phyloP scores from a whole-genome alignment of 2,888 invertebrate genomes.

The Pimpla rufipes region DNA sequence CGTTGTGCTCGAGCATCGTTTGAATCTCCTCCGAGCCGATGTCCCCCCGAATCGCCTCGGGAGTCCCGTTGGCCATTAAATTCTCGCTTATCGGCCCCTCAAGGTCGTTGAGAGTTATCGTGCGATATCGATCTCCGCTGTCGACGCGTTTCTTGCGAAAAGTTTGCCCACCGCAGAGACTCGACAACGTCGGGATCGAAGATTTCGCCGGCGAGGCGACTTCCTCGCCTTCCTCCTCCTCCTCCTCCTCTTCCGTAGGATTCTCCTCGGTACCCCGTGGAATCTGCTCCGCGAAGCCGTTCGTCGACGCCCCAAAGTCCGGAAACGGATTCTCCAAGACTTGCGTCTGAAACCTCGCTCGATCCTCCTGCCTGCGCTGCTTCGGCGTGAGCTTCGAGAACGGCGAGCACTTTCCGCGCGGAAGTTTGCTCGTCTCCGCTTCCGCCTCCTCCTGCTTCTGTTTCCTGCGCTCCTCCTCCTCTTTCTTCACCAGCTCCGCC shows the following conservation, averaged over 20 bases:
- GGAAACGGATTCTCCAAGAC: constrained; percentile 84
- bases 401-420: constrained; percentile 77
- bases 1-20: constrained; percentile 87
- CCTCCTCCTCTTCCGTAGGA: constrained; percentile 86
- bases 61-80: neutral
- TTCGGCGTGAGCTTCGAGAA: constrained; percentile 87
- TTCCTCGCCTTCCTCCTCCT: too few species aligned
- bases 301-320: constrained; percentile 68
- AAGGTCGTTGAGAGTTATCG: constrained; percentile 88
- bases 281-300: constrained; percentile 13
- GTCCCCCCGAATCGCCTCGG: constrained; percentile 16
- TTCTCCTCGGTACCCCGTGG: constrained; percentile 75
- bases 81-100: constrained; percentile 56
- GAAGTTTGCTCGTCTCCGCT: constrained; percentile 71
- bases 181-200: constrained; percentile 77
- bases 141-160: constrained; percentile 71
- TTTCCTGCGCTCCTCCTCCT: constrained; percentile 80
- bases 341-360: constrained; percentile 91
- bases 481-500: constrained; percentile 87
- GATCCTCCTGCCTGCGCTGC: constrained; percentile 89
- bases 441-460: constrained; percentile 54
- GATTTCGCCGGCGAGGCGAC: constrained; percentile 71
- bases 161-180: constrained; percentile 72
- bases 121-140: constrained; percentile 89
- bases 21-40: constrained; percentile 84